phyloP scores from a whole-genome alignment of 2,888 invertebrate genomes.

The Deilephila porcellus region DNA sequence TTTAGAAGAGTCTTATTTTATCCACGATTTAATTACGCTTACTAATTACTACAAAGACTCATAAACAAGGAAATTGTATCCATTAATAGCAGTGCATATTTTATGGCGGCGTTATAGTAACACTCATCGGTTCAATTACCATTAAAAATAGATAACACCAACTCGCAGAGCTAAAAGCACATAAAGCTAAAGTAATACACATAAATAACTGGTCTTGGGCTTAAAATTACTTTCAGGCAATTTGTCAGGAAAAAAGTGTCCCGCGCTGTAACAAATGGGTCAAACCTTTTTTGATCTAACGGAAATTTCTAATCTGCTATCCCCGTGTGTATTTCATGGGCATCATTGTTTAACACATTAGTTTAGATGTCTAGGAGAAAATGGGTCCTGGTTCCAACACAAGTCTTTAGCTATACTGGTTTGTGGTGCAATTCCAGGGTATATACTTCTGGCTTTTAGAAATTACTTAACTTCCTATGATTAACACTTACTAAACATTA shows the following conservation, averaged over 20 bases:
- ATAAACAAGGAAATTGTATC: not conserved
- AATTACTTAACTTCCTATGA: too few species aligned
- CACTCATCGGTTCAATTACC: slow-evolving; percentile 26
- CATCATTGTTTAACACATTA: slow-evolving; percentile 16
- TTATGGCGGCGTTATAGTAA: not conserved
- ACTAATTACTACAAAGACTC: not conserved
- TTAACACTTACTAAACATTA: too few species aligned
- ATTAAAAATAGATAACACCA: slow-evolving; percentile 29
- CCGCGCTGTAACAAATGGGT: slow-evolving; percentile 70
- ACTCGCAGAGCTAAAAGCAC: slow-evolving; percentile 41
- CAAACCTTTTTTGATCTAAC: slow-evolving; percentile 73
- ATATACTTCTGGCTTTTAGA: too few species aligned
- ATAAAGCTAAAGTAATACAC: slow-evolving; percentile 68
- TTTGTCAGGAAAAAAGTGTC: slow-evolving; percentile 79
- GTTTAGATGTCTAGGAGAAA: not conserved
- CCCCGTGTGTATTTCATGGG: slow-evolving; percentile 52
- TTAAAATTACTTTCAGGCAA: slow-evolving; percentile 81
- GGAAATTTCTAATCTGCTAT: slow-evolving; percentile 74
- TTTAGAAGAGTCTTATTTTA: not conserved
- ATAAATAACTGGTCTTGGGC: slow-evolving; percentile 77
- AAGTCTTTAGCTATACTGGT: too few species aligned
- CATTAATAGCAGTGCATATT: not conserved
- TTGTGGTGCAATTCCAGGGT: too few species aligned
- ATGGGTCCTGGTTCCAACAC: not conserved
- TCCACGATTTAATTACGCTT: not conserved